phyloP scores from a whole-genome alignment of 2,888 invertebrate species.

The Orthosia gothica region DNA sequence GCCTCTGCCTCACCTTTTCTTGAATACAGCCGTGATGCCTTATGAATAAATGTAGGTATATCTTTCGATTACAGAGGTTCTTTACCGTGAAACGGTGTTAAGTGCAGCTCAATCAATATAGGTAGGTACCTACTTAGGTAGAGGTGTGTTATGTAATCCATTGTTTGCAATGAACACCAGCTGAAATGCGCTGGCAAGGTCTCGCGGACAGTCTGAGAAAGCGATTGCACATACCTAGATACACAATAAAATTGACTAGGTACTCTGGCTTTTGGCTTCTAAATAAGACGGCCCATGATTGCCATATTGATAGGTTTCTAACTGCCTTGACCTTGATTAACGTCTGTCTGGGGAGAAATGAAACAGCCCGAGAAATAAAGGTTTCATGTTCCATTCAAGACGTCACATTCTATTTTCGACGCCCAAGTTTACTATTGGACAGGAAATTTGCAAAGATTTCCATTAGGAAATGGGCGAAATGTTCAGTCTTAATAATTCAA shows the following conservation, averaged over 20 bases:
- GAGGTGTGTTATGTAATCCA: conserved; percentile 26
- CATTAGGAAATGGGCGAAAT: neutral
- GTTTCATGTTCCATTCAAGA: conserved; percentile 20
- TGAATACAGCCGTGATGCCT: neutral
- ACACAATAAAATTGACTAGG: conserved; percentile 11
- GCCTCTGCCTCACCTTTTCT: neutral
- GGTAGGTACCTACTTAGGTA: neutral
- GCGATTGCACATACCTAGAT: conserved; percentile 31
- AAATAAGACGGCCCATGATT: conserved; percentile 20
- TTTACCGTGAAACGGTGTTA: conserved; percentile 2
- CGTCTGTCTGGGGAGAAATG: neutral
- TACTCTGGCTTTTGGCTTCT: conserved; percentile 19
- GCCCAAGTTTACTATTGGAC: neutral
- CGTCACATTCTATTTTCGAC: conserved; percentile 12
- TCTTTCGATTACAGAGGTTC: neutral
- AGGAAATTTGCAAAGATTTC: conserved; percentile 15
- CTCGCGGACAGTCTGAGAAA: conserved; percentile 51
- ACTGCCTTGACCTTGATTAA: neutral
- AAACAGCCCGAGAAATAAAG: neutral
- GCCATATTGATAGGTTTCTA: conserved; percentile 33
- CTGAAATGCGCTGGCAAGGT: conserved; percentile 53
- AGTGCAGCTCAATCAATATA: conserved; percentile 11
- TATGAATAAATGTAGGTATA: neutral
- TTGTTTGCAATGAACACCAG: conserved; percentile 46
- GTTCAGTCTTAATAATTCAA: neutral